phyloP scores from a whole-genome alignment of 2,113 vertebrate species.

The Ictalurus punctatus region DNA sequence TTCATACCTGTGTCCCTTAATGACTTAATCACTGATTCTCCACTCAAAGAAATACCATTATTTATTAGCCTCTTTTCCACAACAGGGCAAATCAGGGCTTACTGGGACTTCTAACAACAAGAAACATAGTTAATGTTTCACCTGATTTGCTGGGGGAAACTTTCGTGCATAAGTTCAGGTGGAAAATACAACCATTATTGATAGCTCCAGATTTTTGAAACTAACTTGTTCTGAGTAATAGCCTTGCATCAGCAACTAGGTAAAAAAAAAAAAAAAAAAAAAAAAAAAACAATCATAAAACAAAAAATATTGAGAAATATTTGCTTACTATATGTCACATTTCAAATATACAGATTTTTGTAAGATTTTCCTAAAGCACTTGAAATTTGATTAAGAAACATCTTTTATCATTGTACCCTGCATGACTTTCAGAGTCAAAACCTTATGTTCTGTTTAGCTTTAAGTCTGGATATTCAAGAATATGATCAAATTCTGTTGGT shows the following conservation, averaged over 20 bases:
- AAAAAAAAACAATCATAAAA: no score
- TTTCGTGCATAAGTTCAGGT: not conserved
- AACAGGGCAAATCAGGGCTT: not conserved
- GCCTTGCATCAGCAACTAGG: not conserved
- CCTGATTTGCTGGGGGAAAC: not conserved
- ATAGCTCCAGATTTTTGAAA: not conserved
- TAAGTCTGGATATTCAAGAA: not conserved
- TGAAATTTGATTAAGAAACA: no score
- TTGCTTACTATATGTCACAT: not conserved
- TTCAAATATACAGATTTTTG: not conserved
- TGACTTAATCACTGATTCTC: not conserved
- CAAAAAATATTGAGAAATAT: not conserved
- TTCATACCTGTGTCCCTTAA: not conserved
- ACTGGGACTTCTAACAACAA: not conserved
- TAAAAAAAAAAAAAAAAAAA: not conserved
- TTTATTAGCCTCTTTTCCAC: not conserved
- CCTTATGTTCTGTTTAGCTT: no score
- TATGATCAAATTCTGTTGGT: not conserved
- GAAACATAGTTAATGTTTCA: not conserved
- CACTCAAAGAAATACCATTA: not conserved
- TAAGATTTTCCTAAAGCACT: no score
- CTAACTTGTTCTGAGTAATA: not conserved
- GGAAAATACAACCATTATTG: not conserved
- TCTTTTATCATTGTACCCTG: no score
- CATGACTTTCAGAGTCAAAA: no score